A percentile compares a stretch with the other conserved stretches of the same genome.
Evolutionary conservation across 2,888 invertebrate genomes (phyloP).

Genomic region (Arge pagana): DNA sequence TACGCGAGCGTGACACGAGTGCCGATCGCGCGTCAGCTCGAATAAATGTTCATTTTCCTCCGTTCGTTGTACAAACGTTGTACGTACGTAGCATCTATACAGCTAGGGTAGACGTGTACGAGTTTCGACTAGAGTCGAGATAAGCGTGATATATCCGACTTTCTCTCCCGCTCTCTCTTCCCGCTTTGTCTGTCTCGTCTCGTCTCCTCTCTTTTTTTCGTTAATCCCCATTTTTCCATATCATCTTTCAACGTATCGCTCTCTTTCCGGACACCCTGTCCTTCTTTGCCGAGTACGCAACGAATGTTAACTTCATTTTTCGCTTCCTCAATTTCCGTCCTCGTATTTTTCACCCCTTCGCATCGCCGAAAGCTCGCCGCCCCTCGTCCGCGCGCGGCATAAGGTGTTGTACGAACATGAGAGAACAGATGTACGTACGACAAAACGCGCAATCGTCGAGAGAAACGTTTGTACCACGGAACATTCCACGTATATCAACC

Average conservation of each 20-base stretch:
- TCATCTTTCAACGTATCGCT: constrained; percentile 19
- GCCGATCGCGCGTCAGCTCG: constrained; percentile 71
- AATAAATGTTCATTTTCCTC: constrained; percentile 64
- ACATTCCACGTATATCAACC: too few species aligned
- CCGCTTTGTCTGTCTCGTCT: neutral
- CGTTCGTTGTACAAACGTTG: neutral
- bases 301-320: constrained; percentile 60
- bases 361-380: too few species aligned
- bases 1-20: constrained; percentile 73
- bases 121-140: neutral
- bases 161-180: neutral
- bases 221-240: neutral
- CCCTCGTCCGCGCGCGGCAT: too few species aligned
- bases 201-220: neutral
- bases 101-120: constrained; percentile 69
- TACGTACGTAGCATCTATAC: too few species aligned
- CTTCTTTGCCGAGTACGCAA: constrained; percentile 72
- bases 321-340: constrained; percentile 68
- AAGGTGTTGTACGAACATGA: too few species aligned
- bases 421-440: too few species aligned
- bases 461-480: too few species aligned
- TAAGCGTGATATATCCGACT: constrained; percentile 10
- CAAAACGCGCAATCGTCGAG: too few species aligned
- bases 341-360: constrained; percentile 73
- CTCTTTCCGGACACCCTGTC: constrained; percentile 70